Conservation (phyloP, 2,888 invertebrate species). For the Erebia aethiops region DNA sequence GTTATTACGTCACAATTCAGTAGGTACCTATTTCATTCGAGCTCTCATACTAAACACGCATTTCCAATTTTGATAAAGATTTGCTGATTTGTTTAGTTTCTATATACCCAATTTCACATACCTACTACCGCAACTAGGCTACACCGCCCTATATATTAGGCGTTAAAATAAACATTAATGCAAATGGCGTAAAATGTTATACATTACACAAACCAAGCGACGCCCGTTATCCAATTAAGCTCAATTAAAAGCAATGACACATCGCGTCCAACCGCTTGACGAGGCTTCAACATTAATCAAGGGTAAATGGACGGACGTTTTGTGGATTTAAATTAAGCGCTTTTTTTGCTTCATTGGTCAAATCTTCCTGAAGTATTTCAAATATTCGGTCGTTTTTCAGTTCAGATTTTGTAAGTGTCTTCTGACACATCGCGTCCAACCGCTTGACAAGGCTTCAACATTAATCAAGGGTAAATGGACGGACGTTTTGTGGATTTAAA, state of each 20-base stretch:
- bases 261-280: constrained; percentile 19
- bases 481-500: constrained; percentile 14
- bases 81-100: too few relatives aligned
- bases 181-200: constrained; percentile 4
- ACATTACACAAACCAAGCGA: constrained; percentile 6
- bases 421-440: constrained; percentile 18
- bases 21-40: too few relatives aligned
- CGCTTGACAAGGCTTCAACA: constrained; percentile 13
- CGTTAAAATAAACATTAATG: not conserved
- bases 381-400: too few relatives aligned
- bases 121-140: not conserved
- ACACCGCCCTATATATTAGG: too few relatives aligned
- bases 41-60: too few relatives aligned
- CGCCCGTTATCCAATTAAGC: constrained; percentile 21
- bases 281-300: constrained; percentile 13
- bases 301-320: constrained; percentile 10
- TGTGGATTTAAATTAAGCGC: constrained; percentile 14
- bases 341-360: not conserved
- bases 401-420: too few relatives aligned
- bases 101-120: too few relatives aligned
- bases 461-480: constrained; percentile 18
- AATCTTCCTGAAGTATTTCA: too few relatives aligned
- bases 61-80: too few relatives aligned
- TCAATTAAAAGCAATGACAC: constrained; percentile 25
- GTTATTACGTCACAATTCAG: too few relatives aligned